phyloP scores from a whole-genome alignment of 2,113 vertebrate species.

The Epinephelus fuscoguttatus region DNA sequence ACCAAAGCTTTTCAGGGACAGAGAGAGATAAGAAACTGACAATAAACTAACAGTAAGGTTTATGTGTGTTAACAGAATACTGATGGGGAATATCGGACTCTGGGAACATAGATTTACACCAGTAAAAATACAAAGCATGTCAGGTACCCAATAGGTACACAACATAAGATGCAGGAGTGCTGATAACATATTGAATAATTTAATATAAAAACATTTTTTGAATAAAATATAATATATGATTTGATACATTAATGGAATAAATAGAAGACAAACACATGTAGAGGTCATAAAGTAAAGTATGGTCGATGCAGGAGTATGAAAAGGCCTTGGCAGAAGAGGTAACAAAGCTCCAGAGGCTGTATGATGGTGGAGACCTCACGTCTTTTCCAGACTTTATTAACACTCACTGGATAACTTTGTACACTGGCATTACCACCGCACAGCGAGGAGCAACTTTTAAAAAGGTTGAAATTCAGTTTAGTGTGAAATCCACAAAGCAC shows the following conservation, averaged over 20 bases:
- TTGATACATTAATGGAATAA: background rate
- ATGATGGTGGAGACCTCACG: slow-evolving; percentile 90
- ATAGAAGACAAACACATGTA: background rate
- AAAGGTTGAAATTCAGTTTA: slow-evolving; percentile 32
- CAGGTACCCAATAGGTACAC: too few species aligned
- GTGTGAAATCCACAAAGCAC: slow-evolving; percentile 52
- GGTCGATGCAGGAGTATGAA: slow-evolving; percentile 90
- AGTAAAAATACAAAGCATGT: background rate
- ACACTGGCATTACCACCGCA: background rate
- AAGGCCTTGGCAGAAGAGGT: slow-evolving; percentile 89
- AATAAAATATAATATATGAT: background rate
- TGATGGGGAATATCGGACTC: too few species aligned
- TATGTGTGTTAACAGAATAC: too few species aligned
- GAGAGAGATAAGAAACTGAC: too few species aligned
- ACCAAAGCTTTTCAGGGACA: too few species aligned
- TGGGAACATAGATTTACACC: too few species aligned
- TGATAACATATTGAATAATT: background rate
- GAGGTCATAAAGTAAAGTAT: background rate
- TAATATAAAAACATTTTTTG: too few species aligned
- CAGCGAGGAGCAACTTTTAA: background rate
- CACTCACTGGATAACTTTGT: background rate
- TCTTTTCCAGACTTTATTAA: slow-evolving; percentile 91
- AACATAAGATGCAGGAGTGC: background rate
- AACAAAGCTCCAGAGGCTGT: slow-evolving; percentile 90
- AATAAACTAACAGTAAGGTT: too few species aligned